phyloP scores from a whole-genome alignment of 2,888 invertebrate species.

The Drosophila kuntzei region DNA sequence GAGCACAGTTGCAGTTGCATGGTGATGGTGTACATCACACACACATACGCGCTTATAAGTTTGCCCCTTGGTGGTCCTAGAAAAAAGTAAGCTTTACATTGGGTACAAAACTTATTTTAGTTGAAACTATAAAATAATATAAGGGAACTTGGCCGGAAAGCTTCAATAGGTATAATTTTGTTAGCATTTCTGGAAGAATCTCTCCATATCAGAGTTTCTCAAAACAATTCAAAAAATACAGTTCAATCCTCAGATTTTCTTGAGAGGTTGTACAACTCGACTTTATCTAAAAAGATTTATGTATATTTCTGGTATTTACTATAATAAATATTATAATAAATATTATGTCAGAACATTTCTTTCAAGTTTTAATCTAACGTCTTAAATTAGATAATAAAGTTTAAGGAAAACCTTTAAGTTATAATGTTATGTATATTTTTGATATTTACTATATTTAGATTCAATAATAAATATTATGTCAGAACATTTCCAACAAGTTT shows the following conservation, averaged over 20 bases:
- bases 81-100: slow-evolving; percentile 22
- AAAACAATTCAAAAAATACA: too few species aligned
- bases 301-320: too few species aligned
- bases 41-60: slow-evolving; percentile 4
- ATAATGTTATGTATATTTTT: neutral
- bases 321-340: neutral
- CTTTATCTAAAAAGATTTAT: too few species aligned
- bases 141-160: neutral
- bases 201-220: too few species aligned
- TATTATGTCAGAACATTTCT: slow-evolving; percentile 7
- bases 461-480: neutral
- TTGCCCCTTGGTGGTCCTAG: slow-evolving; percentile 41
- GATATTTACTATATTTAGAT: too few species aligned
- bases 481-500: slow-evolving; percentile 12
- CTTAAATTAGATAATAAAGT: too few species aligned
- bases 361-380: too few species aligned
- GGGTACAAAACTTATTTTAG: slow-evolving; percentile 6
- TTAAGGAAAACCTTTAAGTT: too few species aligned
- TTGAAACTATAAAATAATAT: neutral
- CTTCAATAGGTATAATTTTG: neutral
- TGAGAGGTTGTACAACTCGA: too few species aligned
- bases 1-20: slow-evolving; percentile 47
- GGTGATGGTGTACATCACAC: too few species aligned
- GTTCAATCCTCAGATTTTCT: too few species aligned
- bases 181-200: too few species aligned